Evolutionary conservation across 2,888 invertebrate species (phyloP), one percentile per base, ranked within the genome.

Genomic region (Neria commutata): DNA sequence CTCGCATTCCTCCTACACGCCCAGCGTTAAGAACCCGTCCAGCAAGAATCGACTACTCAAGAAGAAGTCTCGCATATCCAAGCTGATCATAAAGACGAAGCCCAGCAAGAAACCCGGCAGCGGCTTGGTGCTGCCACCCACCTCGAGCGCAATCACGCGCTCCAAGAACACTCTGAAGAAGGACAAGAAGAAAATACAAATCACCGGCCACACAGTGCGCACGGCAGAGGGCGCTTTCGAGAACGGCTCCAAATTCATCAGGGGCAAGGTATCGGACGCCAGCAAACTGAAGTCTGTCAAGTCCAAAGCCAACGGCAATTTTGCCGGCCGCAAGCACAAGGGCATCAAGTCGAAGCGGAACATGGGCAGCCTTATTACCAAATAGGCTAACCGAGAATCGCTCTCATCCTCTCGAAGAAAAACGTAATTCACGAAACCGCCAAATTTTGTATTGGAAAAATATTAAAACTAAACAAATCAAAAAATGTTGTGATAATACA

Each of bases 191-290:
- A n/a, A n/a, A n/a, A n/a, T n/a, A n/a, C n/a, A n/a, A 3, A 17
- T 17, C 26, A 49, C 29, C 33, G 16, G 5, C 2, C 19, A 21
- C 6, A 23, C 8, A 10, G 23, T 26, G 1, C 47, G 26, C 26
- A 56, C 56, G 1, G 56, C 40, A 29, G 45, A 42, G 5, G 29
- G 29, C 11, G 40, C 24, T 1, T 40, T 52, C 25, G 52, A 52
- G 40, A 52, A 52, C 23, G 52, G 40, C 8, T 14, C 52, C n/a
- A 52, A 52, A 16, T 33, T 52, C 16, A 52, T 14, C n/a, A 17
- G 24, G 14, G 45, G 33, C 10, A 49, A 56, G 14, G 19, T 14
- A 47, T n/a, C 14, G 11, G 19, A 2, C 21, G 23, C 11, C 24
- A 14, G 14, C 21, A 16, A 10, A 2, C 14, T 24, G 10, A 16